Conservation (phyloP, 1,140 invertebrate genomes). For the Aethina tumida region DNA sequence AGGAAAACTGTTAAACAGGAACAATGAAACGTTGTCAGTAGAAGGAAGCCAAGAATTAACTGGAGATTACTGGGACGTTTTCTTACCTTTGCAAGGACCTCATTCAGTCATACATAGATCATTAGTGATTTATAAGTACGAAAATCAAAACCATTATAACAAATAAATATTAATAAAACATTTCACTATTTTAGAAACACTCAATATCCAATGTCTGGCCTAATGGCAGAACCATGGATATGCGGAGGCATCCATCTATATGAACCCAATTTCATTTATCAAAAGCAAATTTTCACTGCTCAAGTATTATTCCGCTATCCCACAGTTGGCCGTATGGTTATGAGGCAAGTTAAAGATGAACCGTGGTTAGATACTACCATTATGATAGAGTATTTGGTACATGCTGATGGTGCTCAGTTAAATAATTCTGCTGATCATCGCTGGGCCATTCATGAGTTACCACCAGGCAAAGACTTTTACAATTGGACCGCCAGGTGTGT, state of each 20-base stretch:
- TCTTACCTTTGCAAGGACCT: constrained; percentile 72
- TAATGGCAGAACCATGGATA: constrained; percentile 49
- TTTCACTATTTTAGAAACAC: constrained; percentile 23
- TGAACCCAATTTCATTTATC: constrained; percentile 51
- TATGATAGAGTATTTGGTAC: constrained; percentile 67
- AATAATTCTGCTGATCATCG: constrained; percentile 71
- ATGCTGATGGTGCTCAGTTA: constrained; percentile 72
- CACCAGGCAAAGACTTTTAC: constrained; percentile 77
- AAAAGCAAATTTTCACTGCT: constrained; percentile 61
- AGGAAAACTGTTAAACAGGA: constrained; percentile 70
- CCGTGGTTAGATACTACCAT: constrained; percentile 74
- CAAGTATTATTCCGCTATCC: constrained; percentile 75
- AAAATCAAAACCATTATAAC: constrained; percentile 3
- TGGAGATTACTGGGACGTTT: constrained; percentile 72
- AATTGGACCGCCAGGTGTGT: constrained; percentile 80
- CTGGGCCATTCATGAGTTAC: constrained; percentile 51
- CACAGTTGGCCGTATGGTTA: constrained; percentile 73
- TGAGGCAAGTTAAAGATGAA: constrained; percentile 66
- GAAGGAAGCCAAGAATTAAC: constrained; percentile 58
- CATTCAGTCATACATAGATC: constrained; percentile 73
- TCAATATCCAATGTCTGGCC: constrained; percentile 22
- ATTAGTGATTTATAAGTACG: constrained; percentile 71
- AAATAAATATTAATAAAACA: constrained; percentile 7
- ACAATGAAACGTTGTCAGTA: constrained; percentile 55
- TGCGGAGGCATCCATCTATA: constrained; percentile 58